Evolutionary conservation across 2,113 vertebrate genomes (phyloP).

Genomic region (Oceanodroma tethys): DNA sequence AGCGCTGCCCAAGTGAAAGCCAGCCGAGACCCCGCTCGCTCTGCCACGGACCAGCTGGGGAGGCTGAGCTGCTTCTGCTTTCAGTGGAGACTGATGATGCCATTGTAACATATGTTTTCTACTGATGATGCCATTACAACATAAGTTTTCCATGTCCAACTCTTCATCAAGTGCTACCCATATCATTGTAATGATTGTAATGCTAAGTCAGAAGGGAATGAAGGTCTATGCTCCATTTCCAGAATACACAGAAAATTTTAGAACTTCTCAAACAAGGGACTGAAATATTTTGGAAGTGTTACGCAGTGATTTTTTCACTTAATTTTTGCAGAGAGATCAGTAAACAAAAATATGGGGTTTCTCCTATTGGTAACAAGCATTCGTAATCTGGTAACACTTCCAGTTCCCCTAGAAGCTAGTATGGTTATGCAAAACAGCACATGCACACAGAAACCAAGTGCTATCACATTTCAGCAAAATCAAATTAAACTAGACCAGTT

Average conservation of each 20-base stretch:
- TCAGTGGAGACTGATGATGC: background rate
- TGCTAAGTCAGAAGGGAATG: background rate
- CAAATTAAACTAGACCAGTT: background rate
- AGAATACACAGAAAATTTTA: background rate
- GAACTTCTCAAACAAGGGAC: background rate
- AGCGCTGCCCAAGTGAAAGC: background rate
- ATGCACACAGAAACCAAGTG: background rate
- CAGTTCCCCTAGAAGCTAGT: background rate
- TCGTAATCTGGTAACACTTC: background rate
- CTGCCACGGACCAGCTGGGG: background rate
- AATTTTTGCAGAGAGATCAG: background rate
- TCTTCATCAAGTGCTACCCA: too few relatives aligned
- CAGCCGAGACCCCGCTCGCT: rapidly evolving
- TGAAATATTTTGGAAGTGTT: background rate
- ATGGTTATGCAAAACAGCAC: background rate
- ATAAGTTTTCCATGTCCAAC: background rate
- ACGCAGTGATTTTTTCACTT: background rate
- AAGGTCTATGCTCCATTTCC: background rate
- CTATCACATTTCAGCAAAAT: background rate
- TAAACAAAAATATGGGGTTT: background rate
- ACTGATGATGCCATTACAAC: background rate
- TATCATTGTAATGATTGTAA: background rate
- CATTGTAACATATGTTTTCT: background rate
- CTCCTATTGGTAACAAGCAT: background rate
- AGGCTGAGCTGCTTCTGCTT: background rate